These are phyloP conservation scores for Elmis aenea DNA, from an alignment of 2,888 invertebrate genomes.

Conservation along the genomic window DNA sequence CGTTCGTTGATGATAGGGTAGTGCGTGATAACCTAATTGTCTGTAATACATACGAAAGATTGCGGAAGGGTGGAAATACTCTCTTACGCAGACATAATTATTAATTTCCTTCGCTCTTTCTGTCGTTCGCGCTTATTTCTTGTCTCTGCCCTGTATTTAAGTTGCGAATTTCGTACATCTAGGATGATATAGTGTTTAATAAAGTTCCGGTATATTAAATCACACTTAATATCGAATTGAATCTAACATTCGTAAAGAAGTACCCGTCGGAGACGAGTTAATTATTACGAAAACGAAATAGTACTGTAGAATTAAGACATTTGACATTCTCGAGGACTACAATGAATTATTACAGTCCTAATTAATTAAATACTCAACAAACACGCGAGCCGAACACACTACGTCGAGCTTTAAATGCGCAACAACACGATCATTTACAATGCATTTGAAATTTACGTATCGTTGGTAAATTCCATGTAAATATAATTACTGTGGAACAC, in stretches of 20 bases:
- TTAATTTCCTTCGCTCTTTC: too few species aligned
- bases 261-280: constrained; percentile 35
- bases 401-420: constrained; percentile 16
- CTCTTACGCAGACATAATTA: too few species aligned
- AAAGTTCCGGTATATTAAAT: too few species aligned
- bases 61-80: too few species aligned
- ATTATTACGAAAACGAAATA: constrained; percentile 39
- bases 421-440: constrained; percentile 13
- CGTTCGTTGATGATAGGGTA: too few species aligned
- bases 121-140: too few species aligned
- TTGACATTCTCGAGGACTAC: constrained; percentile 37
- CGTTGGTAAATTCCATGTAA: constrained; percentile 14
- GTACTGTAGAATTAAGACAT: constrained; percentile 39
- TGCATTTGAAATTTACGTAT: constrained; percentile 20
- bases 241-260: constrained; percentile 19
- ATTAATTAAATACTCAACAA: constrained; percentile 36
- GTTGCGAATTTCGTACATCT: too few species aligned
- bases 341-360: constrained; percentile 35
- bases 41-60: too few species aligned
- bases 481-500: constrained; percentile 20
- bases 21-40: too few species aligned
- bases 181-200: too few species aligned
- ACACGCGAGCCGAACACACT: constrained; percentile 30
- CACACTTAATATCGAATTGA: constrained; percentile 12
- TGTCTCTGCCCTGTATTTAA: too few species aligned